Evolutionary conservation across 2,888 invertebrate species (phyloP).

Genomic region (Vanessa cardui): DNA sequence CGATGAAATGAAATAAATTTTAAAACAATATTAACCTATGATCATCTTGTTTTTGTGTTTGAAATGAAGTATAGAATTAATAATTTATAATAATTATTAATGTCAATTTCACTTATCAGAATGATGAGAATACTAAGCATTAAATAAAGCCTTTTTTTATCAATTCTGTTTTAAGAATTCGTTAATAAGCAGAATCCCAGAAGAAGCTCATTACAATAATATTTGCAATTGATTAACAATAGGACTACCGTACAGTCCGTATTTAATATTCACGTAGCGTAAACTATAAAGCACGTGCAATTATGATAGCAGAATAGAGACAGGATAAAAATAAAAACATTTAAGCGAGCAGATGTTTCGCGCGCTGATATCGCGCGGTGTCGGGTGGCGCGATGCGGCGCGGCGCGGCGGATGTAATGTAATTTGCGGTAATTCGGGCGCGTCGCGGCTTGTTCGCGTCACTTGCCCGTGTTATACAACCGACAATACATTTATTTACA

Average conservation of each 20-base stretch:
- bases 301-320: constrained; percentile 4
- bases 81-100: too few relatives aligned
- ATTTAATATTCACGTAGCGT: neutral
- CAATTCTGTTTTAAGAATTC: too few relatives aligned
- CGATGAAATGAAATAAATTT: neutral
- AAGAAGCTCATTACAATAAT: too few relatives aligned
- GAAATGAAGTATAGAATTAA: constrained; percentile 30
- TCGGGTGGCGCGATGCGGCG: constrained; percentile 20
- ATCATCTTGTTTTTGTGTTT: constrained; percentile 18
- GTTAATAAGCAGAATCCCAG: too few relatives aligned
- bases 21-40: constrained; percentile 26
- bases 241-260: neutral
- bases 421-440: constrained; percentile 73
- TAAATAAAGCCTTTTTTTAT: too few relatives aligned
- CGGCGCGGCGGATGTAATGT: constrained; percentile 65
- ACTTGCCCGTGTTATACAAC: constrained; percentile 44
- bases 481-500: constrained; percentile 44
- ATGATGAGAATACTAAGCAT: constrained; percentile 11
- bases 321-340: constrained; percentile 8
- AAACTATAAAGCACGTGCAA: neutral
- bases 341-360: constrained; percentile 22
- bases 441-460: constrained; percentile 56
- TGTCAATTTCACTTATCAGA: constrained; percentile 25
- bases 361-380: constrained; percentile 19
- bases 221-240: too few relatives aligned